Percentiles rank a stretch among this genome's conserved stretches.
These are phyloP conservation scores for Plectrocnemia conspersa DNA, from an alignment of 1,140 invertebrate species.

Conservation along the genomic window DNA sequence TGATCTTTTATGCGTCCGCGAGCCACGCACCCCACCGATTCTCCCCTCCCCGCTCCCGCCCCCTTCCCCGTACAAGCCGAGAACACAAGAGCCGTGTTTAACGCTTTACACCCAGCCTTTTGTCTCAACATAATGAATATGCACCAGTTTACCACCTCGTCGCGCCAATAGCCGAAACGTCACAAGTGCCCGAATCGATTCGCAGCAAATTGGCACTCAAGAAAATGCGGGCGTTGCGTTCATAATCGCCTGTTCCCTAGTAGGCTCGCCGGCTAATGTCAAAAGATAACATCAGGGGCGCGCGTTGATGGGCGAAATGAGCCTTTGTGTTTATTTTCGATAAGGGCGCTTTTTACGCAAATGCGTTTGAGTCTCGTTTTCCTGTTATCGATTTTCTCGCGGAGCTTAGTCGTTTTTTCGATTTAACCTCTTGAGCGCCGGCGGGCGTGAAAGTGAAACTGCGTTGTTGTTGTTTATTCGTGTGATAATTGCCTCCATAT, in stretches of 20 bases:
- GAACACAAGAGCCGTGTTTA: conserved; percentile 32
- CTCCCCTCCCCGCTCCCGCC: conserved; percentile 15
- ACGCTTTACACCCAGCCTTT: conserved; percentile 36
- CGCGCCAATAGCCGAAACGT: conserved; percentile 12
- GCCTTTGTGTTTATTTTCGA: conserved; percentile 31
- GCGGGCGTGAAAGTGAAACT: too few relatives aligned
- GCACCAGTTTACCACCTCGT: conserved; percentile 36
- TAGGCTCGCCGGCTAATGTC: conserved; percentile 25
- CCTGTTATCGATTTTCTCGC: conserved; percentile 35
- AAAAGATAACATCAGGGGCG: conserved; percentile 34
- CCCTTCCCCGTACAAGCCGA: neutral
- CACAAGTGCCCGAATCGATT: conserved; percentile 5
- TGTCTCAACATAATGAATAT: conserved; percentile 36
- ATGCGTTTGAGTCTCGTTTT: conserved; percentile 26
- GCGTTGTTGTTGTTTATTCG: too few relatives aligned
- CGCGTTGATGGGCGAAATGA: conserved; percentile 29
- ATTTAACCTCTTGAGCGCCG: too few relatives aligned
- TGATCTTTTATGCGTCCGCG: neutral
- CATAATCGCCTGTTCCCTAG: neutral
- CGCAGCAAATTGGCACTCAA: conserved; percentile 18
- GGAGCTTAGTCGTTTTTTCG: too few relatives aligned
- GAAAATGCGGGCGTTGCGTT: neutral
- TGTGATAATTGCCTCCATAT: too few relatives aligned
- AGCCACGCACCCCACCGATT: too few relatives aligned
- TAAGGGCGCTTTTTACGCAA: conserved; percentile 29